Percentiles rank a stretch among this genome's conserved stretches.
Evolutionary conservation across 2,797 vertebrate species (phyloP).

Genomic region (Merluccius polli): DNA sequence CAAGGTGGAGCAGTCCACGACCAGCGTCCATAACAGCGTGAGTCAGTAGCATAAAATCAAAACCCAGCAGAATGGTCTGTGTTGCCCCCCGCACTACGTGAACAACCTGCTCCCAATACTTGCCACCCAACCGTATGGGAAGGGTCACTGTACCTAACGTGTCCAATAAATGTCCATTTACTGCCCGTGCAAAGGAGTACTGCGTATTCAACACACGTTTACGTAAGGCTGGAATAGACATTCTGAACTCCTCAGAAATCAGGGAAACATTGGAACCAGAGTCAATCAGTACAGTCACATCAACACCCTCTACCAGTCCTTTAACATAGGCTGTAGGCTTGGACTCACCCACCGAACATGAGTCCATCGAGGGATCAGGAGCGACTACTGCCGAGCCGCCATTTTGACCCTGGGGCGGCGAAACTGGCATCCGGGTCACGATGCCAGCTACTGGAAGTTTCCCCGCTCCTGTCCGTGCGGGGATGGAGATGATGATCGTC

Average conservation of each 20-base stretch:
- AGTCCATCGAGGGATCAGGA: neutral
- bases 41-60: constrained; percentile 15
- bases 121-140: neutral
- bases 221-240: constrained; percentile 13
- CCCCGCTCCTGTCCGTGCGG: neutral
- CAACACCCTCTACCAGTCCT: neutral
- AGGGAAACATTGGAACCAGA: constrained; percentile 20
- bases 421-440: constrained; percentile 14
- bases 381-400: neutral
- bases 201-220: constrained; percentile 14
- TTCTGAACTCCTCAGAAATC: constrained; percentile 22
- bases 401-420: neutral
- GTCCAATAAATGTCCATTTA: constrained; percentile 25
- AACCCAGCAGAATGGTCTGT: constrained; percentile 22
- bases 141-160: constrained; percentile 15
- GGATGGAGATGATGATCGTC: constrained; percentile 1
- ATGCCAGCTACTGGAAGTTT: constrained; percentile 14
- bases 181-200: constrained; percentile 6
- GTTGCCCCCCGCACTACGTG: constrained; percentile 18
- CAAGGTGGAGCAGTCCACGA: constrained; percentile 13
- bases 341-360: constrained; percentile 18
- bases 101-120: constrained; percentile 19
- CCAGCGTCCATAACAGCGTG: constrained; percentile 11
- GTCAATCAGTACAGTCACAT: constrained; percentile 2
- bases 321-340: constrained; percentile 10